Conservation (phyloP, 2,113 vertebrate species). For the Phoenicopterus ruber region DNA sequence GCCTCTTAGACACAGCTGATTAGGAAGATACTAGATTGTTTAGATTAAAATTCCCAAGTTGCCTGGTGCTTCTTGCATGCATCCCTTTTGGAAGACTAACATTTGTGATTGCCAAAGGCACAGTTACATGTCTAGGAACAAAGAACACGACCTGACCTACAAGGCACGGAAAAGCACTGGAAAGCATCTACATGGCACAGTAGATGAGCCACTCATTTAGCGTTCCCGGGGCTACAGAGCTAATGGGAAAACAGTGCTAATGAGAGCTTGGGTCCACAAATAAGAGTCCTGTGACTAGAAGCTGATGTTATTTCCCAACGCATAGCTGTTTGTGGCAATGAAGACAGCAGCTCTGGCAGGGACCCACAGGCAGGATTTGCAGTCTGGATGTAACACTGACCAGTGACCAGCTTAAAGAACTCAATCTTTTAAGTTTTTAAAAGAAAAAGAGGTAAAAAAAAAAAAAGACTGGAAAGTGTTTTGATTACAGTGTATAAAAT, state of each 20-base stretch:
- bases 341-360: not conserved
- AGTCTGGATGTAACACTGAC: not conserved
- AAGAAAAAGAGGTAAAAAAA: not conserved
- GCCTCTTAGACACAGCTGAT: constrained; percentile 33
- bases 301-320: not conserved
- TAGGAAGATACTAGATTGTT: not conserved
- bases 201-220: not conserved
- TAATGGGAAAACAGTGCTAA: not conserved
- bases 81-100: not conserved
- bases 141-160: not conserved
- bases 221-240: not conserved
- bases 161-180: not conserved
- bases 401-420: not conserved
- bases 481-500: not conserved
- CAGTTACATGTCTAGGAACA: not conserved
- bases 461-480: not conserved
- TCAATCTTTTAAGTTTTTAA: not conserved
- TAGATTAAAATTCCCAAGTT: not conserved
- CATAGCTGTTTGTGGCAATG: not conserved
- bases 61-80: not conserved
- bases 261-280: not conserved
- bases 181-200: not conserved
- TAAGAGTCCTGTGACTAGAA: not conserved
- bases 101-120: not conserved
- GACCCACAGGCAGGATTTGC: not conserved